phyloP scores from a whole-genome alignment of 1,140 invertebrate species.

The Lordiphosa clarofinis region DNA sequence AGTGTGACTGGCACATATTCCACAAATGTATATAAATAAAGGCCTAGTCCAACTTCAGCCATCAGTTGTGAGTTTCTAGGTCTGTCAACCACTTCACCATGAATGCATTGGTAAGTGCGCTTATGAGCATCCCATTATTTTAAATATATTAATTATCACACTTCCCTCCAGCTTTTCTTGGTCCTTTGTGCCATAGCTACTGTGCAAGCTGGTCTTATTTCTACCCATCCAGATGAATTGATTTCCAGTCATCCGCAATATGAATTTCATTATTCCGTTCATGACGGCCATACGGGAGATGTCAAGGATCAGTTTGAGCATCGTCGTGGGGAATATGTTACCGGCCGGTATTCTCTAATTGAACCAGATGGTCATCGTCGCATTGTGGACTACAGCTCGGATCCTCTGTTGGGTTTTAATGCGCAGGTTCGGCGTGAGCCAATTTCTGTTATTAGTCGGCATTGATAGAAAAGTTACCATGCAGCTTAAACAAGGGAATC shows the following conservation, averaged over 20 bases:
- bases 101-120: constrained; percentile 42
- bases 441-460: constrained; percentile 27
- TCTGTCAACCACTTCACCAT: constrained; percentile 26
- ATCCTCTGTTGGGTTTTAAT: constrained; percentile 79
- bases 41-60: constrained; percentile 15
- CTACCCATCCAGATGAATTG: constrained; percentile 51
- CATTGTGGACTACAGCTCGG: constrained; percentile 79
- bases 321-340: constrained; percentile 81
- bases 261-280: constrained; percentile 83
- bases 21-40: constrained; percentile 39
- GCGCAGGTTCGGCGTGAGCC: constrained; percentile 75
- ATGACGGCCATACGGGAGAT: constrained; percentile 85
- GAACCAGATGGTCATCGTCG: constrained; percentile 80
- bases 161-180: background rate
- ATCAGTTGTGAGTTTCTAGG: constrained; percentile 42
- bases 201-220: constrained; percentile 47
- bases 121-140: too few species aligned
- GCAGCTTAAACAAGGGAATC: background rate
- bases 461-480: constrained; percentile 14
- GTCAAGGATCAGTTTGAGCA: constrained; percentile 84
- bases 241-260: constrained; percentile 83
- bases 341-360: constrained; percentile 74
- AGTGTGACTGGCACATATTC: constrained; percentile 50
- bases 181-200: constrained; percentile 22
- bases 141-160: too few species aligned